Evolutionary conservation across 2,113 vertebrate species (phyloP).

Genomic region (Microcebus tavaratra): DNA sequence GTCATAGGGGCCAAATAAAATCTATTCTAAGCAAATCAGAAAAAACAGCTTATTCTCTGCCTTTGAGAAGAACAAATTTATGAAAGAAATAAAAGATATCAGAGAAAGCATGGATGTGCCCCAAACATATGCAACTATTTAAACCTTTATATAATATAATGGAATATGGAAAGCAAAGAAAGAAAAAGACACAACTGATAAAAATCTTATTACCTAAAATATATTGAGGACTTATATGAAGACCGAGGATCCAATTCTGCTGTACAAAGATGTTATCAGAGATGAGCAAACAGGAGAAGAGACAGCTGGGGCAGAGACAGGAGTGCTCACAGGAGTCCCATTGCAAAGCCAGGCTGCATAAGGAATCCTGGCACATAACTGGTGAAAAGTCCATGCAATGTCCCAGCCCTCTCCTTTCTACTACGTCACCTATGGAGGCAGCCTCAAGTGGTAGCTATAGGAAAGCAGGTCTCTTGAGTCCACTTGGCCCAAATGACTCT

Average conservation of each 20-base stretch:
- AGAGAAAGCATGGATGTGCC: background rate
- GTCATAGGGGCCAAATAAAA: background rate
- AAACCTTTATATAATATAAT: background rate
- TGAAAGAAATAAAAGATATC: background rate
- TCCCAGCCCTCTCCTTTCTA: background rate
- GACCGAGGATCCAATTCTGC: background rate
- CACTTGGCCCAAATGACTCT: background rate
- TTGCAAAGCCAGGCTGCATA: background rate
- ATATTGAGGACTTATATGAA: background rate
- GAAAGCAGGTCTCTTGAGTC: background rate
- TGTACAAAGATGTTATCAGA: background rate
- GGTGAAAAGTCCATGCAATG: fast-evolving
- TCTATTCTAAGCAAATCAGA: conserved; percentile 29
- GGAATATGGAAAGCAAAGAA: background rate
- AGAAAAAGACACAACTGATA: background rate
- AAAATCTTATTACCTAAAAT: background rate
- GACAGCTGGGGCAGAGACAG: background rate
- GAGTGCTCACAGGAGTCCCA: fast-evolving
- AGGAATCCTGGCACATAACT: fast-evolving
- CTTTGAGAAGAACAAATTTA: background rate
- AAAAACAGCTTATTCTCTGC: background rate
- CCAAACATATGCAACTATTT: background rate
- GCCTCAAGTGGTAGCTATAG: fast-evolving
- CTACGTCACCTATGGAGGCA: background rate
- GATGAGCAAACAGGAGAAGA: background rate